These are phyloP conservation scores for Pandion haliaetus DNA, from an alignment of 2,113 vertebrate genomes.

Conservation along the genomic window DNA sequence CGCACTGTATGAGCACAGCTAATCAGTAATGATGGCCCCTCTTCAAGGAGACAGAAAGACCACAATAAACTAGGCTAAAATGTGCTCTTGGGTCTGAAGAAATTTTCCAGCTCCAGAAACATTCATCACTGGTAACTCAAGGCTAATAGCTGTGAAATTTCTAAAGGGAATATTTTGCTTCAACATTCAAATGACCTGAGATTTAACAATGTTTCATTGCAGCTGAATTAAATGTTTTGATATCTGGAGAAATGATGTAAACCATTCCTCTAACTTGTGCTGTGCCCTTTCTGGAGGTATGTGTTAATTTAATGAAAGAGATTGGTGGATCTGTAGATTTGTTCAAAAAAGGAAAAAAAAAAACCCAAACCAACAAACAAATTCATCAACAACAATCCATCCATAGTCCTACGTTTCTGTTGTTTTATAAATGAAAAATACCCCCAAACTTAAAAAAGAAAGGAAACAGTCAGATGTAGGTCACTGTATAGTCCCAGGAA, in stretches of 20 bases:
- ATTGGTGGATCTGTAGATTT: neutral
- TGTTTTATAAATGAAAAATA: neutral
- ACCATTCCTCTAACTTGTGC: neutral
- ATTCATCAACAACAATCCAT: neutral
- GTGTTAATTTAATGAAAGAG: neutral
- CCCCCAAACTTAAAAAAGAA: neutral
- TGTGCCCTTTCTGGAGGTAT: neutral
- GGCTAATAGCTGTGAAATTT: conserved; percentile 50
- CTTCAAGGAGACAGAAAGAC: neutral
- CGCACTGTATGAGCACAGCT: neutral
- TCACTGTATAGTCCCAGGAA: neutral
- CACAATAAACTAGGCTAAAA: conserved; percentile 35
- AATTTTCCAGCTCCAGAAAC: conserved; percentile 18
- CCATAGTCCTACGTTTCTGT: neutral
- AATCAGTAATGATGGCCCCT: neutral
- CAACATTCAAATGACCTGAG: conserved; percentile 46
- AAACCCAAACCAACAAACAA: neutral
- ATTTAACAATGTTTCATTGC: neutral
- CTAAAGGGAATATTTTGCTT: conserved; percentile 51
- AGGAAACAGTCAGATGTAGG: neutral
- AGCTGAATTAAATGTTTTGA: conserved; percentile 13
- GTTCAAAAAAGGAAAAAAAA: neutral
- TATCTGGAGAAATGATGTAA: neutral
- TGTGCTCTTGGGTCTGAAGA: conserved; percentile 25
- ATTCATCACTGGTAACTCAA: conserved; percentile 14